Conservation (phyloP, 2,797 vertebrate species). For the Mormyrops attenuatus region DNA sequence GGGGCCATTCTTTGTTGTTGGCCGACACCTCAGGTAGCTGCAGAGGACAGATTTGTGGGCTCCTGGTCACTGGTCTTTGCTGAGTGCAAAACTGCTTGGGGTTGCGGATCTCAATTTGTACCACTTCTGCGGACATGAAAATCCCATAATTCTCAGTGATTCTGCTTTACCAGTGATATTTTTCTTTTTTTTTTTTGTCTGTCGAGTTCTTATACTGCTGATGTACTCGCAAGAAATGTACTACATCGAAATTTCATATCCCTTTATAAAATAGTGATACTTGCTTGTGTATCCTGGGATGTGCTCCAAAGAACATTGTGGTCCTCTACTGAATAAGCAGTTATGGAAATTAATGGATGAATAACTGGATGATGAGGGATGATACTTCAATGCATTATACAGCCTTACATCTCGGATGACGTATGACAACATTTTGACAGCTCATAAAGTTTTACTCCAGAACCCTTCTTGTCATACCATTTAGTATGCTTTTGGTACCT, state of each 20-base stretch:
- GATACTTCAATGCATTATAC: not conserved
- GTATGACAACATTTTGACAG: not conserved
- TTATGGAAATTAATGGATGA: not conserved
- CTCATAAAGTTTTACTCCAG: not conserved
- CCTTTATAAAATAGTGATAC: not conserved
- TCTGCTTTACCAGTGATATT: not conserved
- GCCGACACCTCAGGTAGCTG: not conserved
- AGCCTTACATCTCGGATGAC: not conserved
- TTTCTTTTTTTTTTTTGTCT: not conserved
- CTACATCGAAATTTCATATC: not conserved
- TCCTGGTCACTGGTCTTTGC: not conserved
- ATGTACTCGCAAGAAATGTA: not conserved
- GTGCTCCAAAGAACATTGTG: not conserved
- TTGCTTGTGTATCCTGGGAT: not conserved
- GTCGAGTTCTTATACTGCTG: not conserved
- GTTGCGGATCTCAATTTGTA: not conserved
- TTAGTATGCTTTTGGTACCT: not conserved
- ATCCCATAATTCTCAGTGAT: not conserved
- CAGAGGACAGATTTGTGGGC: not conserved
- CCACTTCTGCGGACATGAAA: not conserved
- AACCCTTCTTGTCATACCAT: not conserved
- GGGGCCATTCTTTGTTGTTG: not conserved
- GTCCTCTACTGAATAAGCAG: not conserved
- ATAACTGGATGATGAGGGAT: not conserved
- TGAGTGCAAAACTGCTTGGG: not conserved